Conservation (phyloP, 1,140 invertebrate genomes). For the Drosophila pallidifrons region DNA sequence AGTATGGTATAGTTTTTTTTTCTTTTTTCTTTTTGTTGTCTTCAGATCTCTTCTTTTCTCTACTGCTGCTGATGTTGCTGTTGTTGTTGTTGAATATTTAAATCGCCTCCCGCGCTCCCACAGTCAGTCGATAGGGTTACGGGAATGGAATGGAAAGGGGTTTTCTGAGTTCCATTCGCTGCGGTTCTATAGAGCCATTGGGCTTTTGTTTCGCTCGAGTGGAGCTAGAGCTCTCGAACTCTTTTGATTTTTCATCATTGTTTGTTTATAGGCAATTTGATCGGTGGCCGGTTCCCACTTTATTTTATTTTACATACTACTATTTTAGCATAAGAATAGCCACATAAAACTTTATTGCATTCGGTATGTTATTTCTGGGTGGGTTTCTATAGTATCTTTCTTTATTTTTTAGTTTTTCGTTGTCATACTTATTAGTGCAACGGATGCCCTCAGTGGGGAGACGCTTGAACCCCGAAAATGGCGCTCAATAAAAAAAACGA, state of each 20-base stretch:
- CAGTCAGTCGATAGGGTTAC: slow-evolving; percentile 44
- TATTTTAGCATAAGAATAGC: slow-evolving; percentile 77
- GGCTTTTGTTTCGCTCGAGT: slow-evolving; percentile 68
- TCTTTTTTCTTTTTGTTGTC: slow-evolving; percentile 14
- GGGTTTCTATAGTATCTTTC: slow-evolving; percentile 52
- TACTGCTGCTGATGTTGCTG: background rate
- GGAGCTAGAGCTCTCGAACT: slow-evolving; percentile 21
- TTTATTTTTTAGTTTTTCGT: background rate
- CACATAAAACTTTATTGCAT: slow-evolving; percentile 69
- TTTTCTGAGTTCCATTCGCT: slow-evolving; percentile 38
- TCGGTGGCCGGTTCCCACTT: slow-evolving; percentile 44
- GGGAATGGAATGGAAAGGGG: background rate
- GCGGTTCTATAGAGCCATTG: slow-evolving; percentile 75
- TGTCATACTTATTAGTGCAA: slow-evolving; percentile 21
- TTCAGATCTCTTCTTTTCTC: slow-evolving; percentile 20
- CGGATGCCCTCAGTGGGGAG: slow-evolving; percentile 42
- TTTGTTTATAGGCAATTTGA: slow-evolving; percentile 68
- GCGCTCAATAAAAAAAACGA: slow-evolving; percentile 28
- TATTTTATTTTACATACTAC: slow-evolving; percentile 10
- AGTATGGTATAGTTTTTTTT: slow-evolving; percentile 46
- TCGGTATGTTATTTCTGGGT: slow-evolving; percentile 56
- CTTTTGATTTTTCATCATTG: slow-evolving; percentile 64
- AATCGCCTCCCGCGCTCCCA: slow-evolving; percentile 80
- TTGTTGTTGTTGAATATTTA: slow-evolving; percentile 29
- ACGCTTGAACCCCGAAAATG: slow-evolving; percentile 21